Conservation (phyloP, 2,113 vertebrate genomes). For the Onychostoma macrolepis region DNA sequence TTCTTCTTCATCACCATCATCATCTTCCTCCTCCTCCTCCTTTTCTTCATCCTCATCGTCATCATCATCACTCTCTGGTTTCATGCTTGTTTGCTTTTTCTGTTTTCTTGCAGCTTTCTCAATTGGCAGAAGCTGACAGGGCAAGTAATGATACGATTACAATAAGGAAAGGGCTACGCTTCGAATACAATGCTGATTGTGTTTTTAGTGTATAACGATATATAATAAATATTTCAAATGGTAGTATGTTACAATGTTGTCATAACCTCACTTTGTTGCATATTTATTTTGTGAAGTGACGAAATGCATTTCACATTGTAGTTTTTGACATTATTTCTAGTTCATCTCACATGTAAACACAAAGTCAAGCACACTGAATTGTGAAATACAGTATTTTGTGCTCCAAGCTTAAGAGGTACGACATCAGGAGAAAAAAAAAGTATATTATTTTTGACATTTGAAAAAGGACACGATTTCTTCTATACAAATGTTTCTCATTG, state of each 20-base stretch:
- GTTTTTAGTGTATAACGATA: background rate
- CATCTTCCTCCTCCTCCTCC: slow-evolving; percentile 65
- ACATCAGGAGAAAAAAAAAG: background rate
- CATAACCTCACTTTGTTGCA: background rate
- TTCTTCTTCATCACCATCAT: slow-evolving; percentile 61
- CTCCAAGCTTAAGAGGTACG: background rate
- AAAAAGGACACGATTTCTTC: background rate
- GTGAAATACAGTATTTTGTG: background rate
- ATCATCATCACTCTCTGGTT: slow-evolving; percentile 69
- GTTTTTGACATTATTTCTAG: background rate
- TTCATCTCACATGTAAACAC: background rate
- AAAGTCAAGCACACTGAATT: background rate
- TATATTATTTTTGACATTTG: too few relatives aligned
- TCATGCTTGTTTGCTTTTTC: slow-evolving; percentile 74
- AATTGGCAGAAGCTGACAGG: slow-evolving; percentile 88
- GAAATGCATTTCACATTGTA: background rate
- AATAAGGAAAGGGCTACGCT: background rate
- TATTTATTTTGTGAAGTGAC: background rate
- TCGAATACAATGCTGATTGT: background rate
- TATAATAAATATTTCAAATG: background rate
- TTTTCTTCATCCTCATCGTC: slow-evolving; percentile 77
- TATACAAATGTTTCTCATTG: background rate
- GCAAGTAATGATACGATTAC: background rate
- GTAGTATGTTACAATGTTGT: background rate
- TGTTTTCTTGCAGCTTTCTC: slow-evolving; percentile 86